phyloP scores from a whole-genome alignment of 2,113 vertebrate genomes.

The Cervus canadensis region DNA sequence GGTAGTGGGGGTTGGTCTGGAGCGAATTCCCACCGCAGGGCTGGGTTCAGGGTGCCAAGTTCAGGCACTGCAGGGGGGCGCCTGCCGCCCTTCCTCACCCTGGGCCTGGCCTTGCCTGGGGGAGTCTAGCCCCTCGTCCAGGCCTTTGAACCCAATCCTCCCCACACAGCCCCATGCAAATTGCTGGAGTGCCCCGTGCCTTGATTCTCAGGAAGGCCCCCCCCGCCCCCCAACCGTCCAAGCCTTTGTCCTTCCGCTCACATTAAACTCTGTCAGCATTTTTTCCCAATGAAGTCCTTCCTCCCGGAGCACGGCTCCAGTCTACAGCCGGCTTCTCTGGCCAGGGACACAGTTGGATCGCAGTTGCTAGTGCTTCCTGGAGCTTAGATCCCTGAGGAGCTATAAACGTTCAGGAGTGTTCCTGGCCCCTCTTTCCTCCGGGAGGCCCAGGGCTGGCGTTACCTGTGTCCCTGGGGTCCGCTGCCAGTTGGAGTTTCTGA shows the following conservation, averaged over 20 bases:
- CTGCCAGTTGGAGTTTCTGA: conserved; percentile 77
- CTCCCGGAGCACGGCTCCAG: conserved; percentile 47
- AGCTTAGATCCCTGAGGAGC: conserved; percentile 68
- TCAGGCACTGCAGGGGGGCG: not conserved
- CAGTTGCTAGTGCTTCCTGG: conserved; percentile 71
- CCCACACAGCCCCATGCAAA: conserved; percentile 33
- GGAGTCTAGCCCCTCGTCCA: not conserved
- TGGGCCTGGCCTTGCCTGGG: not conserved
- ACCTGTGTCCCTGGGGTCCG: conserved; percentile 57
- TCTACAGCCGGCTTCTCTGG: conserved; percentile 58
- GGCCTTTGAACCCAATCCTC: conserved; percentile 45
- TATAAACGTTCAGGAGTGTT: conserved; percentile 67
- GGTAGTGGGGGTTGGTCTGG: not conserved
- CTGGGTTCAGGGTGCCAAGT: not conserved
- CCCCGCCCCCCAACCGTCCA: not conserved
- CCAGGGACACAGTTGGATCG: conserved; percentile 70
- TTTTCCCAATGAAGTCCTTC: conserved; percentile 75
- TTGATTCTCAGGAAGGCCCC: conserved; percentile 36
- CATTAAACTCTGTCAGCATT: conserved; percentile 69
- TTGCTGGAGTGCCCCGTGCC: conserved; percentile 28
- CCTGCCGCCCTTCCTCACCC: not conserved
- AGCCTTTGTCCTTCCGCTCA: conserved; percentile 68
- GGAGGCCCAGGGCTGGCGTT: conserved; percentile 4
- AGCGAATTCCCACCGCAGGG: not conserved
- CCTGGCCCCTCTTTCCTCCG: conserved; percentile 10